These are phyloP conservation scores for Triops cancriformis DNA, from an alignment of 1,140 invertebrate genomes.

Conservation along the genomic window DNA sequence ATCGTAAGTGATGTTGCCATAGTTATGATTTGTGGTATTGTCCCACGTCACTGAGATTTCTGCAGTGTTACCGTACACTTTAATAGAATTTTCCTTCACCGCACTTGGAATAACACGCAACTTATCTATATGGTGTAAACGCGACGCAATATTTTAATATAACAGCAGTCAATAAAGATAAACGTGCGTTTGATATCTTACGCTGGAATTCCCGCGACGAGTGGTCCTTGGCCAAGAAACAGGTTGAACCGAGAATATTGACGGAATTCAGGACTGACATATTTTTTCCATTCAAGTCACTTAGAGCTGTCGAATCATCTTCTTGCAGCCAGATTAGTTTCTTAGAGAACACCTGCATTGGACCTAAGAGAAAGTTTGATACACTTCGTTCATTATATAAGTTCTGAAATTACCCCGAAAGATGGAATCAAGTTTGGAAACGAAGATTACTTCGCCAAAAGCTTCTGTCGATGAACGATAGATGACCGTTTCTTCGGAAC, in stretches of 20 bases:
- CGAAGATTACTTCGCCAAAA: neutral
- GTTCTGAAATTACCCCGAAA: constrained; percentile 28
- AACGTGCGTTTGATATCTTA: constrained; percentile 31
- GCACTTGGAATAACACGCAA: constrained; percentile 57
- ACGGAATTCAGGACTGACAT: constrained; percentile 59
- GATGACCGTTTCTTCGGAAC: constrained; percentile 49
- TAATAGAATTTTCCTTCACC: constrained; percentile 52
- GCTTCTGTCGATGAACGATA: neutral
- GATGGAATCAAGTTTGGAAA: constrained; percentile 26
- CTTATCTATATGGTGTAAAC: constrained; percentile 20
- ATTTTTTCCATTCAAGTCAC: constrained; percentile 64
- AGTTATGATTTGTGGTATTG: constrained; percentile 59
- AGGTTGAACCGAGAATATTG: constrained; percentile 53
- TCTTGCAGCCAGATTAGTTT: constrained; percentile 71
- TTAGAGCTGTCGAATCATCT: constrained; percentile 61
- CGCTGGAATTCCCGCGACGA: constrained; percentile 51
- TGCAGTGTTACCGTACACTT: constrained; percentile 55
- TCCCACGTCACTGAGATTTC: constrained; percentile 71
- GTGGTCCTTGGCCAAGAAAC: constrained; percentile 62
- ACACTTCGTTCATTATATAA: too few relatives aligned
- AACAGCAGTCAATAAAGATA: neutral
- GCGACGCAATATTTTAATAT: neutral
- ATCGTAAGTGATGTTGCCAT: constrained; percentile 74
- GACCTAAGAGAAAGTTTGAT: constrained; percentile 38
- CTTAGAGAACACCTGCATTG: constrained; percentile 67